Conservation (phyloP, 2,797 vertebrate genomes). For the Hydrophis major region DNA sequence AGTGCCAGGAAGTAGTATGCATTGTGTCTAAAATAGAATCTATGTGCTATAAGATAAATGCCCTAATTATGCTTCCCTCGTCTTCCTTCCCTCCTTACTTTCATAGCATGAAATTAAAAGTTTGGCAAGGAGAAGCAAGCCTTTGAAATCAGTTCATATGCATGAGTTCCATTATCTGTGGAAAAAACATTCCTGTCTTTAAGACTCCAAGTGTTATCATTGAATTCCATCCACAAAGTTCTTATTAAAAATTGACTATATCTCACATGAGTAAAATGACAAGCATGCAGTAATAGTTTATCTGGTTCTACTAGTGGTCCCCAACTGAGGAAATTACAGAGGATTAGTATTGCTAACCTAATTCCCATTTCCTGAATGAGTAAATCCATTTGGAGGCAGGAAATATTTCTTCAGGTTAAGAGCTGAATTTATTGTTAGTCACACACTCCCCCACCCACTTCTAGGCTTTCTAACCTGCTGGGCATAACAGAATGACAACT, state of each 20-base stretch:
- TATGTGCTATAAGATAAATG: neutral
- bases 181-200: constrained; percentile 32
- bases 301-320: neutral
- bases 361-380: neutral
- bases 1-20: neutral
- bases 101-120: neutral
- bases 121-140: constrained; percentile 8
- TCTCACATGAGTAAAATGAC: neutral
- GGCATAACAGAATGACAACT: neutral
- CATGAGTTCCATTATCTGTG: neutral
- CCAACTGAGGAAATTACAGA: neutral
- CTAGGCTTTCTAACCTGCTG: neutral
- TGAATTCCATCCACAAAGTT: constrained; percentile 35
- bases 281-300: neutral
- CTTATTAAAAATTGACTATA: constrained; percentile 19
- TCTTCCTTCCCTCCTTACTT: neutral
- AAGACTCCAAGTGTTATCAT: constrained; percentile 25
- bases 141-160: neutral
- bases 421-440: neutral
- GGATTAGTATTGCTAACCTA: neutral
- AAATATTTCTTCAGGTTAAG: neutral
- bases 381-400: neutral
- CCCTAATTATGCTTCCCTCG: neutral
- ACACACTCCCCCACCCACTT: neutral
- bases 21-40: neutral